phyloP scores from a whole-genome alignment of 1,140 invertebrate genomes.

The Leptinotarsa undecemlineata region DNA sequence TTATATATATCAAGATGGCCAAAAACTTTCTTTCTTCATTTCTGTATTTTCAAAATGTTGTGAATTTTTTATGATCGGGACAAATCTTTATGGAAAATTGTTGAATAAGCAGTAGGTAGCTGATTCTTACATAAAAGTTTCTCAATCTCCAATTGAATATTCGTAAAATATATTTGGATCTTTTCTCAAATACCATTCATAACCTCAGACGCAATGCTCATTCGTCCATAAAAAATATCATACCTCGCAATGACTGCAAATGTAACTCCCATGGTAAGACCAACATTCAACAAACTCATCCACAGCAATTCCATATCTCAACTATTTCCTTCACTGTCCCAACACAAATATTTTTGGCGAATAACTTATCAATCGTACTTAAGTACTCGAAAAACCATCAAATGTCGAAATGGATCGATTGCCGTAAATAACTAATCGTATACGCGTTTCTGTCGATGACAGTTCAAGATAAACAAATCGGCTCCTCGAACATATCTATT shows the following conservation, averaged over 20 bases:
- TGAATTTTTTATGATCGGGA: too few species aligned
- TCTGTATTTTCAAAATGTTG: too few species aligned
- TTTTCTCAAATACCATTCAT: too few species aligned
- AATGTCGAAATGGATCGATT: neutral
- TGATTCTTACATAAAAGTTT: too few species aligned
- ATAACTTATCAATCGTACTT: neutral
- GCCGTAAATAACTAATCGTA: neutral
- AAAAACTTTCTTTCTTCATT: too few species aligned
- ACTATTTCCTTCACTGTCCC: neutral
- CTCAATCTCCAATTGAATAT: too few species aligned
- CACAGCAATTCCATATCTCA: slow-evolving; percentile 40
- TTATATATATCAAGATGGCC: too few species aligned
- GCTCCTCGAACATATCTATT: too few species aligned
- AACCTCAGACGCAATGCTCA: too few species aligned
- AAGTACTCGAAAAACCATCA: neutral
- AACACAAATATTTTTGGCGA: neutral
- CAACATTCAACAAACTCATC: slow-evolving; percentile 42
- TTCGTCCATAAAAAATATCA: neutral
- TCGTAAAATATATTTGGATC: too few species aligned
- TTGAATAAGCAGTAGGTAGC: too few species aligned
- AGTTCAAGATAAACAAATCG: neutral
- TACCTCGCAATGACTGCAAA: slow-evolving; percentile 41
- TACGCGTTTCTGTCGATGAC: neutral
- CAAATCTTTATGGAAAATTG: too few species aligned
- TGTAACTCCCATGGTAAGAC: slow-evolving; percentile 40